A percentile compares a stretch with the other conserved stretches of the same genome.
phyloP scores from a whole-genome alignment of 2,113 vertebrate species.

The Thymallus thymallus region DNA sequence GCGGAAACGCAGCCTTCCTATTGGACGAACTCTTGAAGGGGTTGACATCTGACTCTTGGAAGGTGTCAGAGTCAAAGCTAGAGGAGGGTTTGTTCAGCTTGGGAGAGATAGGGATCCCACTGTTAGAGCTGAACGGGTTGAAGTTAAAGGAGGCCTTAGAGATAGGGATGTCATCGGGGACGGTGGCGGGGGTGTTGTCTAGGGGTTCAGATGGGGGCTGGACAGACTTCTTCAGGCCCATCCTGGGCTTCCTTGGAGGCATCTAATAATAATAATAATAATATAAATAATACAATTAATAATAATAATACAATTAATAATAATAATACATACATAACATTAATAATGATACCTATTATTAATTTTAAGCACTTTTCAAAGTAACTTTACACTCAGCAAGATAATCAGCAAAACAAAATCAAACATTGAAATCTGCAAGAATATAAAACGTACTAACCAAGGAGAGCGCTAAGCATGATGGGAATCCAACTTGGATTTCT shows the following conservation, averaged over 20 bases:
- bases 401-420: no score
- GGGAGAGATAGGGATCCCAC: conserved; percentile 82
- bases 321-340: no score
- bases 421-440: no score
- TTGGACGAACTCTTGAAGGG: conserved; percentile 80
- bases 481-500: no score
- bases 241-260: conserved; percentile 92
- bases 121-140: conserved; percentile 87
- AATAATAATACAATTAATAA: no score
- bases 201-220: conserved; percentile 75
- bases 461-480: no score
- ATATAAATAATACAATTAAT: no score
- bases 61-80: conserved; percentile 76
- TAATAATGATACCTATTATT: no score
- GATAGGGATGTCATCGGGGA: conserved; percentile 76
- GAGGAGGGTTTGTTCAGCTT: conserved; percentile 77
- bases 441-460: no score
- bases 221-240: conserved; percentile 78
- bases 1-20: conserved; percentile 82
- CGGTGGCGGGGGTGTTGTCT: conserved; percentile 75
- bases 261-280: conserved; percentile 59
- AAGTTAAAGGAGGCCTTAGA: conserved; percentile 85
- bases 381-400: no score
- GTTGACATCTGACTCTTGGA: conserved; percentile 74
- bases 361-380: no score